Evolutionary conservation across 2,797 vertebrate genomes (phyloP).

Genomic region (Labeo calbasu): DNA sequence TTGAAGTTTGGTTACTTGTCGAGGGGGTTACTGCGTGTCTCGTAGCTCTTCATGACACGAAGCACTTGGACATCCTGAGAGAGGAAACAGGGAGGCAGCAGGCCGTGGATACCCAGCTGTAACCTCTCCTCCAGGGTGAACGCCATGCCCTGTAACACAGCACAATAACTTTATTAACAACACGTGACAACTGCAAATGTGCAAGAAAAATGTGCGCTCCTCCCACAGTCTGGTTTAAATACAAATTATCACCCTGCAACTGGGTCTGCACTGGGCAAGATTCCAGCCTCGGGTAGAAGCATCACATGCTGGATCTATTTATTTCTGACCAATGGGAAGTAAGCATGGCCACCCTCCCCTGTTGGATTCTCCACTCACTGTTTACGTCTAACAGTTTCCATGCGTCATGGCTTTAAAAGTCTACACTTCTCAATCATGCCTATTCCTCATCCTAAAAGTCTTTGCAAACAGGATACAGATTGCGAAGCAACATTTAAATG

Average conservation of each 20-base stretch:
- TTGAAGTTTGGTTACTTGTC: conserved; percentile 83
- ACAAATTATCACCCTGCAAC: conserved; percentile 18
- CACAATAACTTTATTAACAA: conserved; percentile 29
- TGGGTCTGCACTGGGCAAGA: conserved; percentile 18
- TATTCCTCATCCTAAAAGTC: neutral
- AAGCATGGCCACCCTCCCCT: conserved; percentile 67
- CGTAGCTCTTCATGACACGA: conserved; percentile 93
- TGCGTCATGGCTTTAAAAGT: conserved; percentile 26
- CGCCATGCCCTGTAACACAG: conserved; percentile 86
- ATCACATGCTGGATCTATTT: conserved; percentile 73
- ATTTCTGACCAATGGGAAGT: conserved; percentile 69
- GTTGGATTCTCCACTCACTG: conserved; percentile 51
- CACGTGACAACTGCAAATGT: conserved; percentile 60
- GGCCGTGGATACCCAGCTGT: conserved; percentile 95
- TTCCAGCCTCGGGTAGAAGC: conserved; percentile 45
- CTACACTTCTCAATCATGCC: neutral
- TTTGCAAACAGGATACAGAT: conserved; percentile 29
- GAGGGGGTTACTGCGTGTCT: conserved; percentile 86
- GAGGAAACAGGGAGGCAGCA: conserved; percentile 95
- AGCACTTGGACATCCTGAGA: conserved; percentile 95
- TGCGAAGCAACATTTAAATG: neutral
- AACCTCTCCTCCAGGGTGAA: conserved; percentile 94
- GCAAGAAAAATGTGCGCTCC: neutral
- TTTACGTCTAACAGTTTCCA: conserved; percentile 31
- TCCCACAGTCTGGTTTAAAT: conserved; percentile 33